These are phyloP conservation scores for Moxostoma hubbsi DNA, from an alignment of 2,797 vertebrate genomes.

Conservation along the genomic window DNA sequence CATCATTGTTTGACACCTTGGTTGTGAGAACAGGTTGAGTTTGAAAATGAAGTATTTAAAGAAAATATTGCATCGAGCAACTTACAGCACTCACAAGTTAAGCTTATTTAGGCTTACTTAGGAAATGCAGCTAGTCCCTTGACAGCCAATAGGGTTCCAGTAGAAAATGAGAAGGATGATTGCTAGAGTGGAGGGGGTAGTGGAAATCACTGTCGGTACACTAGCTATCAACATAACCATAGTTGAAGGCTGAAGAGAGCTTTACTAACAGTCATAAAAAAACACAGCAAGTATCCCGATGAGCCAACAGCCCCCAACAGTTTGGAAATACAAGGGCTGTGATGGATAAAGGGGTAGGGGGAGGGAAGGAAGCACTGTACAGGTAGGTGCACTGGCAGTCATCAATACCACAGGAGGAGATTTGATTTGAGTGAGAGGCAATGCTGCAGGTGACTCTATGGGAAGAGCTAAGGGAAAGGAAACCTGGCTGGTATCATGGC, in stretches of 20 bases:
- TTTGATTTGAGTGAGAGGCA: not conserved
- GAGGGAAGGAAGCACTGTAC: not conserved
- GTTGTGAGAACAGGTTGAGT: too few relatives aligned
- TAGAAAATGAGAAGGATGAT: constrained; percentile 5
- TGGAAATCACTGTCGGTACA: not conserved
- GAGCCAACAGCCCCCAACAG: not conserved
- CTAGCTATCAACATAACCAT: constrained; percentile 11
- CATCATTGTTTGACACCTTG: too few relatives aligned
- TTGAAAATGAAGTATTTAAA: not conserved
- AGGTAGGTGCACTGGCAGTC: constrained; percentile 17
- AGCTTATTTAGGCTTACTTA: not conserved
- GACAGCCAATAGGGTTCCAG: not conserved
- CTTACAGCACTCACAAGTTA: not conserved
- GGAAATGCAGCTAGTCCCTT: not conserved
- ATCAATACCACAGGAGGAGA: constrained; percentile 34
- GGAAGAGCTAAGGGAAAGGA: not conserved
- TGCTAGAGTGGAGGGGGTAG: not conserved
- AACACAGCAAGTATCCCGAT: not conserved
- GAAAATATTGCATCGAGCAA: not conserved
- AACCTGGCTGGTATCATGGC: too few relatives aligned
- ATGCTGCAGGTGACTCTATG: constrained; percentile 16
- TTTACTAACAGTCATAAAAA: constrained; percentile 28
- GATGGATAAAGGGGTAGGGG: not conserved
- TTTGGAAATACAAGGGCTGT: constrained; percentile 4
- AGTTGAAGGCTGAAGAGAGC: constrained; percentile 10